Evolutionary conservation across 2,888 invertebrate species (phyloP), one percentile per base, ranked within the genome.

Genomic region (Lochmaea crataegi): DNA sequence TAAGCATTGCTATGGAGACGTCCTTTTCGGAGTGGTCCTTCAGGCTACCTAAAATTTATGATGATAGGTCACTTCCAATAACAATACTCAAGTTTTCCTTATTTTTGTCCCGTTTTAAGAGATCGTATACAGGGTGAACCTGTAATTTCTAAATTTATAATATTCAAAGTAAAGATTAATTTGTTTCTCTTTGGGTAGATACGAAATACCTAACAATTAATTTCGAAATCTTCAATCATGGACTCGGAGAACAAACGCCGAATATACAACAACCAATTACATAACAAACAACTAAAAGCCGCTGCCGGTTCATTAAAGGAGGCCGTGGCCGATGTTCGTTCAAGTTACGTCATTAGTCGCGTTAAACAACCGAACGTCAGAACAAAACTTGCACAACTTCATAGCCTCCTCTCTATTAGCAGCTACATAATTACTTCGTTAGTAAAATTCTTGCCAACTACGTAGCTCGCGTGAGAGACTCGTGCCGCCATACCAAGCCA

Each of bases 281-380:
- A 79, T 78, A 53, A 77, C 75, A 79, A 78, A 78, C 78, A 78
- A 79, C 74, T 77, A 77, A 79, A 80, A 80, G 77, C 78, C 56
- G 80, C 77, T 76, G 79, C 78, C 72, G 81, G 82, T 83, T 83
- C 83, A 83, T 84, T 83, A 84, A 82, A 82, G 82, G 72, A 96
- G 96, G 88, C 92, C 95, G 77, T 60, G 18, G 60, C 68, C 64
- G 42, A 38, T 64, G 58, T 64, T 61, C 86, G 95, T 41, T 92
- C 93, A 76, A 92, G 92, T 77, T 95, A 95, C 86, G 90, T 93
- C 74, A 91, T 92, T 88, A 92, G 91, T 77, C 92, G 92, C 86
- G 72, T 86, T 80, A 87, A 86, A 80, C 86, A 84, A 84, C 84
- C 81, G 83, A 83, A 84, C 80, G 84, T 83, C 83, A 81, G 83